Evolutionary conservation across 2,113 vertebrate species (phyloP), one percentile per base, ranked within the genome.

Genomic region (Tragulus kanchil): DNA sequence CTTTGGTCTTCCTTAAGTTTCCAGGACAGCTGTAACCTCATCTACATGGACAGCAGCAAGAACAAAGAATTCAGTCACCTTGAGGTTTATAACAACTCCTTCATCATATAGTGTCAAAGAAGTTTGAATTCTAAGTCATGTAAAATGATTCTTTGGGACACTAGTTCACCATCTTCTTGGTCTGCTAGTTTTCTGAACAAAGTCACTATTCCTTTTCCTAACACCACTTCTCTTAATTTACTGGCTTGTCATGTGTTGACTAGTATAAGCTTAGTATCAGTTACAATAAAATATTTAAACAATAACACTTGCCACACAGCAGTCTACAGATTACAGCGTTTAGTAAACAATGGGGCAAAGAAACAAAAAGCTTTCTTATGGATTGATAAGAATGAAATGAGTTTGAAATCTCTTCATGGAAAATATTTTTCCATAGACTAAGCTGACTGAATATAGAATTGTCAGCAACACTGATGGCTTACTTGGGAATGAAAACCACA

Each of bases 401-500:
- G 4, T 64, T 59, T 54, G 14, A 95, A 52, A 89, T 52, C 64
- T 11, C 36, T 45, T 59, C 3, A 9, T 17, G n/a, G 36, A 79
- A 95, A 78, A 73, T 77, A 77, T 36, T 77, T 77, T 77, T 77
- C 14, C 26, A 31, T 52, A 26, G 48, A 52, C 6, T 23, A 10
- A 73, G 6, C 31, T 81, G 15, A 56, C 8, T n/a, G 16, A 83
- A 12, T 45, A 58, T 16, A 77, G 4, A 2, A 67, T 84, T 26
- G 28, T 2, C 9, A 52, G 59, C 2, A 17, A 28, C 8, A 8
- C 3, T 71, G 17, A 85, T 52, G 25, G 8, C 52, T 93, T 14
- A 12, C 0, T 61, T n/a, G 10, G 25, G 1, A 79, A 45, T 73
- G 2, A 42, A 85, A 71, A 54, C 0, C 0, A 31, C 3, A 8